Conservation (phyloP, 2,888 invertebrate genomes). For the Clistopyga incitator region DNA sequence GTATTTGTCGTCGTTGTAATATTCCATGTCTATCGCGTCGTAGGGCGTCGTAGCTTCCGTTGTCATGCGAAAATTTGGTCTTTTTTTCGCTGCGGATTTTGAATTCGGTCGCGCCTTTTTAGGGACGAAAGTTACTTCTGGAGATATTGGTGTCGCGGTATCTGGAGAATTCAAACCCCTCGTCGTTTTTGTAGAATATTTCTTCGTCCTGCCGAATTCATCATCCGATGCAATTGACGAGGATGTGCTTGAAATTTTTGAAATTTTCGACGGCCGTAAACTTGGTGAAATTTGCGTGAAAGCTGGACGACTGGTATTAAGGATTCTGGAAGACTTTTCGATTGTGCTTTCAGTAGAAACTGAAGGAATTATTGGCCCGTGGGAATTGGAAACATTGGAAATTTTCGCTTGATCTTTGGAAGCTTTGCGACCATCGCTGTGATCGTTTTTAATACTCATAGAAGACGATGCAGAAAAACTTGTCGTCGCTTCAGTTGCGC, state of each 20-base stretch:
- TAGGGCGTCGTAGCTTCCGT: conserved; percentile 48
- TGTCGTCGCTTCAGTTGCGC: conserved; percentile 54
- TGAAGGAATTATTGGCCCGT: conserved; percentile 20
- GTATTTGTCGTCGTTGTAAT: conserved; percentile 55
- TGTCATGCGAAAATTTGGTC: conserved; percentile 16
- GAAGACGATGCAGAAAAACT: not conserved
- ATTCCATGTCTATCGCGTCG: conserved; percentile 60
- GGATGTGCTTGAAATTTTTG: not conserved
- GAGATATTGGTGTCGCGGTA: not conserved
- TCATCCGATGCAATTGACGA: not conserved
- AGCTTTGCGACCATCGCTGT: conserved; percentile 6
- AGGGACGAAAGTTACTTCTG: not conserved
- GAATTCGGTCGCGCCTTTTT: conserved; percentile 33
- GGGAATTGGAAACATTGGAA: not conserved
- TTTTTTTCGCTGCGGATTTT: conserved; percentile 2
- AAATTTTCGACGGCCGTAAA: not conserved
- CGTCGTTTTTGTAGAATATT: conserved; percentile 33
- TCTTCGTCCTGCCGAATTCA: not conserved
- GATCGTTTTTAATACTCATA: conserved; percentile 1
- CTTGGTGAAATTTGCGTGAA: not conserved
- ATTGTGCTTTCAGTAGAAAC: not conserved
- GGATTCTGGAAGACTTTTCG: not conserved
- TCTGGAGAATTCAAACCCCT: conserved; percentile 25
- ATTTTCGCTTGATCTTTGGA: not conserved
- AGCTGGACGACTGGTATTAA: not conserved